Conservation (phyloP, 2,888 invertebrate species). For the Tenthredo mesomela region DNA sequence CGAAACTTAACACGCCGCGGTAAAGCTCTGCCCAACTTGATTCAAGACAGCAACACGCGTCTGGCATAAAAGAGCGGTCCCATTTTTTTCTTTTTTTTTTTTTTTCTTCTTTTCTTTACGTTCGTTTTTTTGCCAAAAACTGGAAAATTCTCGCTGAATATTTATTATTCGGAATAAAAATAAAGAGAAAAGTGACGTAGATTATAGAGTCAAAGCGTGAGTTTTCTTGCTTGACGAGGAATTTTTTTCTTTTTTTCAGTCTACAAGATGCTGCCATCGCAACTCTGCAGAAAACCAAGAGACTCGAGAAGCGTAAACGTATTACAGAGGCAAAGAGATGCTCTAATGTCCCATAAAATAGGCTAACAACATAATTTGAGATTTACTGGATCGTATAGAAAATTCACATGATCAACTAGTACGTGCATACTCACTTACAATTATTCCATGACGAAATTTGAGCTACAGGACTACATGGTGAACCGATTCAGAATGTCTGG, state of each 20-base stretch:
- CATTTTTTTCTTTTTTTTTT: background rate
- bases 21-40: conserved; percentile 53
- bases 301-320: background rate
- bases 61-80: conserved; percentile 52
- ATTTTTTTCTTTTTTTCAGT: background rate
- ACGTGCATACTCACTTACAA: background rate
- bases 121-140: background rate
- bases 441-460: background rate
- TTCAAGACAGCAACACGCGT: conserved; percentile 54
- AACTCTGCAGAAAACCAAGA: background rate
- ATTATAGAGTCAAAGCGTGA: conserved; percentile 64
- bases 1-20: conserved; percentile 46
- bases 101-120: background rate
- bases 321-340: background rate
- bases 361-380: background rate
- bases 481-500: background rate
- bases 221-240: conserved; percentile 25
- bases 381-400: background rate
- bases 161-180: conserved; percentile 14
- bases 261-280: background rate
- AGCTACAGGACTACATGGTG: background rate
- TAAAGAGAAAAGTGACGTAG: conserved; percentile 56
- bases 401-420: background rate
- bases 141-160: conserved; percentile 16
- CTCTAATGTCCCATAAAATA: conserved; percentile 4